Evolutionary conservation across 2,888 invertebrate species (phyloP), one percentile per base, ranked within the genome.

Genomic region (Parelbella ahira): DNA sequence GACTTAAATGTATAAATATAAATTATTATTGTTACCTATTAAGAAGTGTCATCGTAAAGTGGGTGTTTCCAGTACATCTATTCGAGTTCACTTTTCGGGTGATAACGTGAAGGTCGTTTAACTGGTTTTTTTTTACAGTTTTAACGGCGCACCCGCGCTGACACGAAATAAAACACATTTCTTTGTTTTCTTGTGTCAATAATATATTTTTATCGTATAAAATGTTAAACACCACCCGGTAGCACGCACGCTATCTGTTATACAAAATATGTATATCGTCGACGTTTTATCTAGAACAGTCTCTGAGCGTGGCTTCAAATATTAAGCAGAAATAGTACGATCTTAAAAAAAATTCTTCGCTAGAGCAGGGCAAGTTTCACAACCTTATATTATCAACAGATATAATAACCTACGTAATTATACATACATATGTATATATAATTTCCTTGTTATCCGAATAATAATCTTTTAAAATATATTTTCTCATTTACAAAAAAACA

Each of bases 41-140:
- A 28, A n/a, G 20, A 43, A 44, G 18, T 27, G 29, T 49, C 51
- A 57, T 63, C 56, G 60, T 68, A 66, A 71, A 71, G 48, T 69
- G 56, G 49, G 58, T 58, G 54, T 63, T 67, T 65, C 63, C 56
- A 60, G 47, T 51, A 48, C 46, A 44, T 49, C 51, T 53, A 51
- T 60, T 62, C 60, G 51, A 24, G 66, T 64, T 67, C 60, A 55
- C 60, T 74, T 82, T 83, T 81, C 70, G 80, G 74, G 68, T 69
- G 76, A 76, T 75, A 73, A 65, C 63, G 52, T 67, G 78, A 77
- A 81, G 79, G 83, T 75, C 81, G 74, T 51, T 53, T 56, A 75
- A 79, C 81, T 65, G 76, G 83, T 84, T 83, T 72, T 72, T 83
- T 72, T 83, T 82, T 82, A 84, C 82, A 83, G 82, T 82, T 84